Evolutionary conservation across 37 sponge, comb jelly and placozoan species (phyloP), one percentile per base, ranked within the genome.

Genomic region (Spongia lamella): DNA sequence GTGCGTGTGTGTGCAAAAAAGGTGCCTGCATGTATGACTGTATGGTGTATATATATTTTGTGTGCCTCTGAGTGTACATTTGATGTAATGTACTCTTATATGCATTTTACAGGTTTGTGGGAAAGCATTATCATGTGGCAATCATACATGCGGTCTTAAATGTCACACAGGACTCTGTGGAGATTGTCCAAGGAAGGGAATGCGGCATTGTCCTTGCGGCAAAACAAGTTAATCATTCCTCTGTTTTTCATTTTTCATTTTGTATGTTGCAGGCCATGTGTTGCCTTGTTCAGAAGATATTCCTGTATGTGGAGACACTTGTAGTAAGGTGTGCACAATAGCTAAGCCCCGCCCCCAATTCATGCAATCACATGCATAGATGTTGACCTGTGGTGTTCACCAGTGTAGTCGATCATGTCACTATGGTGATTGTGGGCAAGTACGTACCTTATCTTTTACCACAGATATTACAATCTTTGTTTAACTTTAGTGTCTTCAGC

Each of bases 131-230:
- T 33, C 78, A 29, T 88, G 88, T 77, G 83, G 83, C 21, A 43
- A 68, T 26, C 89, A 79, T 27, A 1, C 15, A 22, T 83, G 89
- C 53, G 43, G 73, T 22, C 67, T 83, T 77, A 78, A 89, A 40
- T 96, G 96, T 54, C 96, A 96, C 77, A 29, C 65, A 20, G 93
- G 88, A 3, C 32, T 31, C 3, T 96, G 96, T 89, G 96, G 94
- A 22, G 61, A 61, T 27, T 96, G 96, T 56, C 90, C 90, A 4
- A 82, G 78, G 38, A 40, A 70, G 31, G 74, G 84, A 55, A 37
- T 27, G 20, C 79, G 90, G 53, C 63, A 76, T 13, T 96, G 96
- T 76, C 94, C 90, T 3, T 96, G 96, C 83, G 93, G 93, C 47
- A 96, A 96, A 60, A 65, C 82, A 64, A 59, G 91, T 84, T 64